Percentiles rank a stretch among this genome's conserved stretches.
Evolutionary conservation across 2,113 vertebrate genomes (phyloP).

Genomic region (Apodemus sylvaticus): DNA sequence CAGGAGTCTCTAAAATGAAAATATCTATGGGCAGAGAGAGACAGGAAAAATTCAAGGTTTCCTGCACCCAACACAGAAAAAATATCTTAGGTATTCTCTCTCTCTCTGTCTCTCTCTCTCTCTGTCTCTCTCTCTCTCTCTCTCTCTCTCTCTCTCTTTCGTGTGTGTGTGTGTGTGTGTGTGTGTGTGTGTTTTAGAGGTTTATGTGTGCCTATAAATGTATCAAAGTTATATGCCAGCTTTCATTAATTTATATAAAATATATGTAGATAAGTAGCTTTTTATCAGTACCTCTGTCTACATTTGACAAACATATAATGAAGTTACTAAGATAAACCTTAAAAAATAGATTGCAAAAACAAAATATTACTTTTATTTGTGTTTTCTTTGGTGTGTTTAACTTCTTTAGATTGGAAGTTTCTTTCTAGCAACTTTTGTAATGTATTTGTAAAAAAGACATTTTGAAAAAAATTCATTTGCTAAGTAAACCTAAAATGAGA

Average conservation of each 20-base stretch:
- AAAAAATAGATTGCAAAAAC: neutral
- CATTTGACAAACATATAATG: neutral
- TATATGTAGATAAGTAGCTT: neutral
- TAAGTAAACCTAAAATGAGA: too few relatives aligned
- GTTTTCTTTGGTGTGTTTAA: too few relatives aligned
- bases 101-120: neutral
- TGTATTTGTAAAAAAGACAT: too few relatives aligned
- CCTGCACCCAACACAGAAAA: neutral
- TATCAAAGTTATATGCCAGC: neutral
- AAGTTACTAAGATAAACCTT: neutral
- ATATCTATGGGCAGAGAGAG: too few relatives aligned
- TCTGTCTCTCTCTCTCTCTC: too few relatives aligned
- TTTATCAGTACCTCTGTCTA: neutral
- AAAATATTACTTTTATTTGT: too few relatives aligned
- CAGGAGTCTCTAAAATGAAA: too few relatives aligned
- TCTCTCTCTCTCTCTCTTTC: too few relatives aligned
- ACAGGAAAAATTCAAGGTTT: too few relatives aligned
- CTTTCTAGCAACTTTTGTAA: too few relatives aligned
- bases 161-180: neutral
- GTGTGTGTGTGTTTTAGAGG: neutral
- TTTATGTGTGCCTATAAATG: neutral
- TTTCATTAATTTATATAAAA: conserved; percentile 18
- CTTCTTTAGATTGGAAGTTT: too few relatives aligned
- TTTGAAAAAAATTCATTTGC: too few relatives aligned
- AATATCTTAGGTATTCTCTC: neutral